Percentiles rank a stretch among this genome's conserved stretches.
phyloP scores from a whole-genome alignment of 2,888 invertebrate species.

The Lycocerus yunnanus region DNA sequence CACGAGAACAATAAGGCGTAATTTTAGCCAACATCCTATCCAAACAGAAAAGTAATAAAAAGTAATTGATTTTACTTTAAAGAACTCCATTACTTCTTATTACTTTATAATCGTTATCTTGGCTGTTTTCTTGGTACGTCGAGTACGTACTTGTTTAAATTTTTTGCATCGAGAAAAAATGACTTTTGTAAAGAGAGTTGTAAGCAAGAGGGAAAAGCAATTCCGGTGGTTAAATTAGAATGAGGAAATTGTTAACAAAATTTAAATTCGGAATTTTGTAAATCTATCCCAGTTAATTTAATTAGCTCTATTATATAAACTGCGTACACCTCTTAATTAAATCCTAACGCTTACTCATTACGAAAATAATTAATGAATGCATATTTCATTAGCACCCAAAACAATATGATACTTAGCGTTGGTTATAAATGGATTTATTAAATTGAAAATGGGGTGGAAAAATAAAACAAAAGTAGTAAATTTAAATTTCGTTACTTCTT shows the following conservation, averaged over 20 bases:
- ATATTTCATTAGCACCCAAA: background rate
- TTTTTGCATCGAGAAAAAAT: background rate
- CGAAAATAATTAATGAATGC: slow-evolving; percentile 4
- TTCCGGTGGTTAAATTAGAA: background rate
- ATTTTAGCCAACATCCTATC: background rate
- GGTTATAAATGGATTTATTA: background rate
- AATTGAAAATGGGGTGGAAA: background rate
- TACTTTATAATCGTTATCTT: background rate
- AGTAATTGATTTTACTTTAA: background rate
- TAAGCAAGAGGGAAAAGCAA: background rate
- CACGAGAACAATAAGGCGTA: background rate
- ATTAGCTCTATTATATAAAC: slow-evolving; percentile 2
- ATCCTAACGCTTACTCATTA: background rate
- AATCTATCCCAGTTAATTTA: background rate
- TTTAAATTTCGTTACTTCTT: background rate
- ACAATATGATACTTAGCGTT: background rate
- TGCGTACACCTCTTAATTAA: slow-evolving; percentile 2
- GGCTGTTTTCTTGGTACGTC: background rate
- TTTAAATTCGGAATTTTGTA: background rate
- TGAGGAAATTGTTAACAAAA: background rate
- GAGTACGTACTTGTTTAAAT: background rate
- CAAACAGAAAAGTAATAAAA: background rate
- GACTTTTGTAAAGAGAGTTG: background rate
- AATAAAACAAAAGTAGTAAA: background rate
- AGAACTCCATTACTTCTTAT: background rate